phyloP scores from a whole-genome alignment of 2,888 invertebrate genomes.

The Ypsolopha scabrella region DNA sequence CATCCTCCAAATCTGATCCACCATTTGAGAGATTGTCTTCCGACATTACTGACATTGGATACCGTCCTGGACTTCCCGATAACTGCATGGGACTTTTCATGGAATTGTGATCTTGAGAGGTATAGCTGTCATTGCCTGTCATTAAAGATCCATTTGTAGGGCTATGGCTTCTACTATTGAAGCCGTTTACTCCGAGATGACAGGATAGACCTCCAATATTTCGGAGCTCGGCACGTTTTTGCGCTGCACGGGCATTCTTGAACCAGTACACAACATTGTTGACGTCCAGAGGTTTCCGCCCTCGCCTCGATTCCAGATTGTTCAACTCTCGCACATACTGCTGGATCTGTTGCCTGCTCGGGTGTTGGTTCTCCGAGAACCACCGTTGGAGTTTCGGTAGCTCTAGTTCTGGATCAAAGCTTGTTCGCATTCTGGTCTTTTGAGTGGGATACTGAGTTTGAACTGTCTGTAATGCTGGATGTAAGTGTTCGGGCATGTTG shows the following conservation, averaged over 20 bases:
- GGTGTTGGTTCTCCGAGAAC: slow-evolving; percentile 98
- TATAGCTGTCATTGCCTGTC: slow-evolving; percentile 71
- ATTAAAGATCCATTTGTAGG: slow-evolving; percentile 74
- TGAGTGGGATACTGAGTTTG: slow-evolving; percentile 84
- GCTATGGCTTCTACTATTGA: slow-evolving; percentile 74
- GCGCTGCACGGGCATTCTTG: slow-evolving; percentile 96
- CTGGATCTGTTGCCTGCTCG: slow-evolving; percentile 95
- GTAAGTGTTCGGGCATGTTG: slow-evolving; percentile 68
- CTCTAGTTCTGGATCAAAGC: slow-evolving; percentile 97
- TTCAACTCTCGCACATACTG: slow-evolving; percentile 96
- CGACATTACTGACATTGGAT: slow-evolving; percentile 74
- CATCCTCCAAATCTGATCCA: slow-evolving; percentile 78
- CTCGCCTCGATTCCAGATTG: slow-evolving; percentile 89
- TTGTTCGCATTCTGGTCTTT: slow-evolving; percentile 95
- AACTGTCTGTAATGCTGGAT: slow-evolving; percentile 82
- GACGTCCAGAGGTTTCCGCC: slow-evolving; percentile 93
- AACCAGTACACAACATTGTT: slow-evolving; percentile 98
- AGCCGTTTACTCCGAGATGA: slow-evolving; percentile 74
- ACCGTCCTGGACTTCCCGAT: slow-evolving; percentile 66
- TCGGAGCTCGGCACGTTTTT: slow-evolving; percentile 89
- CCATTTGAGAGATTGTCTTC: slow-evolving; percentile 75
- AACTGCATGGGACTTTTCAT: slow-evolving; percentile 75
- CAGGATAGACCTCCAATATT: slow-evolving; percentile 71
- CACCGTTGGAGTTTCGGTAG: slow-evolving; percentile 95
- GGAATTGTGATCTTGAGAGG: slow-evolving; percentile 66